These are phyloP conservation scores for Plebejus melissa DNA, from an alignment of 2,888 invertebrate species.

Conservation along the genomic window DNA sequence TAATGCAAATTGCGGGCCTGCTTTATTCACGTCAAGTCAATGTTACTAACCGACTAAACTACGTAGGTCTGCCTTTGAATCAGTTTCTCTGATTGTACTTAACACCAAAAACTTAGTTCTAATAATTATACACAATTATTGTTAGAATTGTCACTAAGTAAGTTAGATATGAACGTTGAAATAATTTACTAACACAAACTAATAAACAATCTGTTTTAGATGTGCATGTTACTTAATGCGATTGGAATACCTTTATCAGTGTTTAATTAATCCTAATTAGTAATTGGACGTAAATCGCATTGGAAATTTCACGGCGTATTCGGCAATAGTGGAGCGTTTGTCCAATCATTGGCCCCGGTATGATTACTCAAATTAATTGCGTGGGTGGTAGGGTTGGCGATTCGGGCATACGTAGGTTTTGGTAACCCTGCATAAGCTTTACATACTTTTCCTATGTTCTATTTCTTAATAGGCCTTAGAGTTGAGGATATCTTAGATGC, in stretches of 20 bases:
- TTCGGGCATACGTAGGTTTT: neutral
- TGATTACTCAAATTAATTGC: constrained; percentile 52
- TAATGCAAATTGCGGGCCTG: too few relatives aligned
- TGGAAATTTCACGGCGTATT: constrained; percentile 20
- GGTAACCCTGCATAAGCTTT: neutral
- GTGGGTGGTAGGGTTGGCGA: constrained; percentile 40
- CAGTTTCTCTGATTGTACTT: too few relatives aligned
- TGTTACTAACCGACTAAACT: too few relatives aligned
- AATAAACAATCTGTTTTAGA: neutral
- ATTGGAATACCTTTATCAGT: neutral
- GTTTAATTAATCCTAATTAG: constrained; percentile 9
- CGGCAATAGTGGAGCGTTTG: constrained; percentile 27
- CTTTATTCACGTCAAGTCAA: too few relatives aligned
- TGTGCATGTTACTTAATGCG: constrained; percentile 2
- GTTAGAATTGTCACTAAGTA: too few relatives aligned
- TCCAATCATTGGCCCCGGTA: constrained; percentile 36
- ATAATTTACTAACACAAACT: neutral
- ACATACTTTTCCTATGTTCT: too few relatives aligned
- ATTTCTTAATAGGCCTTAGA: too few relatives aligned
- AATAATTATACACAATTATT: too few relatives aligned
- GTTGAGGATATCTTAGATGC: too few relatives aligned
- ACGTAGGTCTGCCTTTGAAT: too few relatives aligned
- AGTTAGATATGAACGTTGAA: neutral
- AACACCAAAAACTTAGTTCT: too few relatives aligned
- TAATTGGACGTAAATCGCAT: constrained; percentile 11